Evolutionary conservation across 2,888 invertebrate genomes (phyloP).

Genomic region (Drosophila mimetica): DNA sequence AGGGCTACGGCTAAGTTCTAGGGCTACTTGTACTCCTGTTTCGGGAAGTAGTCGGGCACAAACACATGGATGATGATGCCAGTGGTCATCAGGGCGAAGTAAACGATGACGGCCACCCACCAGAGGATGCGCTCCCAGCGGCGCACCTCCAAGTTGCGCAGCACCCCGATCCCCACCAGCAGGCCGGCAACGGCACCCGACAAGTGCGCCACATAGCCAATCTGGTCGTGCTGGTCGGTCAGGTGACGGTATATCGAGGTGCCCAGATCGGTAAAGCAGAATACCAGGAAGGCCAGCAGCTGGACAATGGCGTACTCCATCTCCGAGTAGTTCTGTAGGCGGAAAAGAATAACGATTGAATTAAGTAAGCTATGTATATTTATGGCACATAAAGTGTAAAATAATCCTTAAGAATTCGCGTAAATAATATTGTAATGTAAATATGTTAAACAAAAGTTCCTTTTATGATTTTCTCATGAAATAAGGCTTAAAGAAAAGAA

Average conservation of each 20-base stretch:
- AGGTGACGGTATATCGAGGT: conserved; percentile 96
- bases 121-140: conserved; percentile 92
- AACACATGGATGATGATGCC: conserved; percentile 91
- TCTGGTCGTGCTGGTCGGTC: conserved; percentile 89
- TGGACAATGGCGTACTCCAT: conserved; percentile 97
- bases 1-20: conserved; percentile 44
- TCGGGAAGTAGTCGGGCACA: conserved; percentile 86
- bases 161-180: conserved; percentile 92
- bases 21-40: conserved; percentile 75
- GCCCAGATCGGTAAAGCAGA: conserved; percentile 93
- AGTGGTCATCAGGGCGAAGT: conserved; percentile 88
- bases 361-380: not conserved
- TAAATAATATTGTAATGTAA: no score
- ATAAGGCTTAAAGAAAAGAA: no score
- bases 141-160: conserved; percentile 92
- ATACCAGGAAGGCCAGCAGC: conserved; percentile 91
- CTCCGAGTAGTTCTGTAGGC: conserved; percentile 95
- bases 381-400: no score
- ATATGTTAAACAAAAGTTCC: no score
- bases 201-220: conserved; percentile 97
- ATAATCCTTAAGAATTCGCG: no score
- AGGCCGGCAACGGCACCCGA: conserved; percentile 95
- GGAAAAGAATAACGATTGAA: conserved; percentile 61
- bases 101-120: conserved; percentile 91
- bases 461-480: no score